Conservation (phyloP, 2,113 vertebrate genomes). For the Nibea albiflora region DNA sequence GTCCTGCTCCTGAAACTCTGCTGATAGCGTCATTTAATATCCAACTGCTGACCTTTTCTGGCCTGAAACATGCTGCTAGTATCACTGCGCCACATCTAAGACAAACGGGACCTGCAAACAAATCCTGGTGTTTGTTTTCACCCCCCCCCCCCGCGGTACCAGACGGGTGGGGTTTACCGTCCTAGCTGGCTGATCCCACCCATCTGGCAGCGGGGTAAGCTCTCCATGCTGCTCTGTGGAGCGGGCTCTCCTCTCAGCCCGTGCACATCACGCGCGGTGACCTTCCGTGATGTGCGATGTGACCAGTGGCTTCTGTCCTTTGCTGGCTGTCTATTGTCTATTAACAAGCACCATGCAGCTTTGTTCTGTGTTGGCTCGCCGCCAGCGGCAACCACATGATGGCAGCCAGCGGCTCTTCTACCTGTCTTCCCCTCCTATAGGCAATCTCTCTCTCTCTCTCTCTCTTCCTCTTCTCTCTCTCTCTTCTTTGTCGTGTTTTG, state of each 20-base stretch:
- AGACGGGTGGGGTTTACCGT: conserved; percentile 34
- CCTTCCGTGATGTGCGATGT: conserved; percentile 42
- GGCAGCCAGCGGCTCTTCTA: conserved; percentile 59
- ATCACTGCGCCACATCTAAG: conserved; percentile 24
- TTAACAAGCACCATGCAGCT: conserved; percentile 59
- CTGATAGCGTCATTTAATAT: not conserved
- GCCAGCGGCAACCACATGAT: conserved; percentile 44
- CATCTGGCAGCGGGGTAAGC: conserved; percentile 11
- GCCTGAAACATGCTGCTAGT: conserved; percentile 14
- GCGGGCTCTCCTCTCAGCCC: conserved; percentile 4
- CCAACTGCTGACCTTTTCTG: not conserved
- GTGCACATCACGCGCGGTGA: conserved; percentile 41
- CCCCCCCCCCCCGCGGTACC: not conserved
- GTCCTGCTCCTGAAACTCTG: too few relatives aligned
- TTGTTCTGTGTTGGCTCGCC: conserved; percentile 46
- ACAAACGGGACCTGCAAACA: conserved; percentile 20
- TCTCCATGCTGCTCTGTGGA: conserved; percentile 7
- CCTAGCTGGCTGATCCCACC: conserved; percentile 29
- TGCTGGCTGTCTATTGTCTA: conserved; percentile 47
- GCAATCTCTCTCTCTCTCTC: conserved; percentile 3
- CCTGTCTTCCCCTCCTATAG: conserved; percentile 7
- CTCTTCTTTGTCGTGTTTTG: conserved; percentile 28
- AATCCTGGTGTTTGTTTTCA: conserved; percentile 39
- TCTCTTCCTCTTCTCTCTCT: not conserved
- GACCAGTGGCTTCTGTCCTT: conserved; percentile 61